Percentiles rank a stretch among this genome's conserved stretches.
phyloP scores from a whole-genome alignment of 2,888 invertebrate genomes.

The Archips crataeganus region DNA sequence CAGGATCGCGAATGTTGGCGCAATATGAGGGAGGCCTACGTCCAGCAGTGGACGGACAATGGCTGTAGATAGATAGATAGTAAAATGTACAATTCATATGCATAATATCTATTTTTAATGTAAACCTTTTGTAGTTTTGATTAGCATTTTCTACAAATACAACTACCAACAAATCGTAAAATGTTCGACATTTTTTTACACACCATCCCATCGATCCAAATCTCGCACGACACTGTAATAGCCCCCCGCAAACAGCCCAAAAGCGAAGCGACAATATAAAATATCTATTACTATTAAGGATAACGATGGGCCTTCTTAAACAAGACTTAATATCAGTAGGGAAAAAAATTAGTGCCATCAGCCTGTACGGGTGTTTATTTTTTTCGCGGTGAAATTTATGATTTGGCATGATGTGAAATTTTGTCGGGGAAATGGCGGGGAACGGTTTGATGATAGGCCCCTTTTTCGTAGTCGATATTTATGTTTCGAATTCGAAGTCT shows the following conservation, averaged over 20 bases:
- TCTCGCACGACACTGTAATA: slow-evolving; percentile 52
- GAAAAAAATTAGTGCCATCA: slow-evolving; percentile 83
- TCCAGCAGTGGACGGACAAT: too few relatives aligned
- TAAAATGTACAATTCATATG: too few relatives aligned
- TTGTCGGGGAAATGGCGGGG: slow-evolving; percentile 50
- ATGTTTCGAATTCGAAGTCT: neutral
- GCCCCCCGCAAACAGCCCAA: slow-evolving; percentile 74
- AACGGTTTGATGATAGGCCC: slow-evolving; percentile 59
- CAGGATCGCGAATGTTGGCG: too few relatives aligned
- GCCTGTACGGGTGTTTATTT: slow-evolving; percentile 58
- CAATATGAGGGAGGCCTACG: too few relatives aligned
- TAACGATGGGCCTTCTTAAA: slow-evolving; percentile 85
- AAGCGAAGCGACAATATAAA: slow-evolving; percentile 83
- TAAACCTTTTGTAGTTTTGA: too few relatives aligned
- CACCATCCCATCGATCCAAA: neutral
- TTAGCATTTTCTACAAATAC: too few relatives aligned
- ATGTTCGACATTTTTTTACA: neutral
- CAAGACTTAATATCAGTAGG: slow-evolving; percentile 86
- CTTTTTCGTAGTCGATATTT: slow-evolving; percentile 12
- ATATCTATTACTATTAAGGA: slow-evolving; percentile 86
- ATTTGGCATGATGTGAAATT: slow-evolving; percentile 54
- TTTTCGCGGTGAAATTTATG: slow-evolving; percentile 55
- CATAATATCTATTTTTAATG: too few relatives aligned
- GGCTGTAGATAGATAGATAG: too few relatives aligned
- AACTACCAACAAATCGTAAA: too few relatives aligned